Evolutionary conservation across 1,140 invertebrate species (phyloP).

Genomic region (Phymorhynchus buccinoides): DNA sequence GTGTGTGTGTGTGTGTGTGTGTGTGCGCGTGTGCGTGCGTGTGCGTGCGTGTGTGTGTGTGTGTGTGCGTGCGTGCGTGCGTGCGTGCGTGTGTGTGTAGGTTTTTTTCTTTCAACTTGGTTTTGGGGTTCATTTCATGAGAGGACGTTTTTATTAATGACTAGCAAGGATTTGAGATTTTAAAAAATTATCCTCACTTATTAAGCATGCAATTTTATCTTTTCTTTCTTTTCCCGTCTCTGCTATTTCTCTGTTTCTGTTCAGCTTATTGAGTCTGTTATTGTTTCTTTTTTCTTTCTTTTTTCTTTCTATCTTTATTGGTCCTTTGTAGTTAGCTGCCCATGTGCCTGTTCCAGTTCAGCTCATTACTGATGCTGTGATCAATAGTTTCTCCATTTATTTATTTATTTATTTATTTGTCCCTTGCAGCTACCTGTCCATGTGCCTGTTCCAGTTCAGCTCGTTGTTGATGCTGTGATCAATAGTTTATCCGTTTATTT

Average conservation of each 20-base stretch:
- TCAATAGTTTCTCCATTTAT: no score
- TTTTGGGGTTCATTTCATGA: not conserved
- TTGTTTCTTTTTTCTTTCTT: not conserved
- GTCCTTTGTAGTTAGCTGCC: slow-evolving; percentile 46
- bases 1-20: slow-evolving; percentile 5
- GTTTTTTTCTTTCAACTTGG: no score
- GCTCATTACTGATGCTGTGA: slow-evolving; percentile 40
- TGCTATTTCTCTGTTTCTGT: no score
- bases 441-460: slow-evolving; percentile 49
- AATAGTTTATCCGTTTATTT: no score
- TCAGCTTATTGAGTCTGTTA: not conserved
- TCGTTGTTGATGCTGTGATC: slow-evolving; percentile 41
- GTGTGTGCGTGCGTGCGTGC: not conserved
- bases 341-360: slow-evolving; percentile 47
- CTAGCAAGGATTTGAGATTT: no score
- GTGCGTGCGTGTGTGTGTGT: slow-evolving; percentile 1
- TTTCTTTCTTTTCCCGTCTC: no score
- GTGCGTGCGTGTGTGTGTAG: no score
- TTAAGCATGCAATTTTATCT: no score
- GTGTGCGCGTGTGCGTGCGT: not conserved
- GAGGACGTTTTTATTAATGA: not conserved
- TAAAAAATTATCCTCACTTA: no score
- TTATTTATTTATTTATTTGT: no score
- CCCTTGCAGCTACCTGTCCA: slow-evolving; percentile 45
- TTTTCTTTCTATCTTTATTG: not conserved